phyloP scores from a whole-genome alignment of 1,140 invertebrate genomes.

The Psix sp. region DNA sequence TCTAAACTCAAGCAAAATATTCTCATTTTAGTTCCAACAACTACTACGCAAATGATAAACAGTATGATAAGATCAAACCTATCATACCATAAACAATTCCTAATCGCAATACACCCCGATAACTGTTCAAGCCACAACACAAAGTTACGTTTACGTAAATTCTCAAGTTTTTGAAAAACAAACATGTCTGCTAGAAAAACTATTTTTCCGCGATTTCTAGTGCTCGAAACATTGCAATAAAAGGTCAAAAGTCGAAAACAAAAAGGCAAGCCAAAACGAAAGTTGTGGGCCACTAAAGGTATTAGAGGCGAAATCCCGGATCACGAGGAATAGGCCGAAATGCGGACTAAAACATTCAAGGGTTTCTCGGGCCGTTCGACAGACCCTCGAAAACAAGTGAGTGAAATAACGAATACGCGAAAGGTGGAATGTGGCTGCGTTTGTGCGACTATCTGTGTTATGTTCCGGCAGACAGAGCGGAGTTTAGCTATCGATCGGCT shows the following conservation, averaged over 20 bases:
- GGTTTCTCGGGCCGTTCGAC: slow-evolving; percentile 44
- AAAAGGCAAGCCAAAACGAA: slow-evolving; percentile 13
- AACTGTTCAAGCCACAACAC: no score
- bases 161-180: not conserved
- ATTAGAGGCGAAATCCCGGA: slow-evolving; percentile 40
- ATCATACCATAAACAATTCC: no score
- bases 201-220: no score
- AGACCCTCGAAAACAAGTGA: slow-evolving; percentile 39
- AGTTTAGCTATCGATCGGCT: slow-evolving; percentile 75
- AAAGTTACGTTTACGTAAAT: no score
- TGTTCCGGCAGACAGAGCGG: slow-evolving; percentile 69
- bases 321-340: slow-evolving; percentile 34
- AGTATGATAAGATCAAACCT: no score
- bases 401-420: slow-evolving; percentile 50
- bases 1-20: no score
- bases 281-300: slow-evolving; percentile 36
- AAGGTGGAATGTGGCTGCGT: slow-evolving; percentile 45
- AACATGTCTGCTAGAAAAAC: slow-evolving; percentile 1
- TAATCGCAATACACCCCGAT: no score
- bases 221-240: no score
- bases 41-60: no score
- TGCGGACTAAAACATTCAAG: slow-evolving; percentile 49
- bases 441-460: slow-evolving; percentile 64
- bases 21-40: no score
- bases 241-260: slow-evolving; percentile 8